Base-by-base conservation (phyloP, 2,888 invertebrate species). In the Drosophila fungiperda region DNA sequence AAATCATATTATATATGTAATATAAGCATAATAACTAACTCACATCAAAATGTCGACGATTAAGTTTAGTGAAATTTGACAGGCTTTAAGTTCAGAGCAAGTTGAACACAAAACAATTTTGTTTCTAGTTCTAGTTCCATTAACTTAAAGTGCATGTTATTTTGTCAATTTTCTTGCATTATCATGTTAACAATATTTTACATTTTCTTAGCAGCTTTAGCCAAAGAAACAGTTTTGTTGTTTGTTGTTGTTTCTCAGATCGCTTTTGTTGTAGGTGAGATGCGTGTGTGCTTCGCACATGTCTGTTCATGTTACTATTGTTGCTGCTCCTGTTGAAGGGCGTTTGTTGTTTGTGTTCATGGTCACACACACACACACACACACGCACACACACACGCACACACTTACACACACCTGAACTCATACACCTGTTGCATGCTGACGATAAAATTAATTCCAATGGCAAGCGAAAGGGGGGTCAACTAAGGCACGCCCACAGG, bases 391-490 rank as follows among this genome's bases (percentile, higher is more conserved):
- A 35, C 42, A 42, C n/a, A 32, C 33, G 1, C 26, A 29, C 45
- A 32, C 38, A 20, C 40, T 8, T 50, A 36, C 53, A 11, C 26
- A 3, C 55, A 52, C 58, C 36, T 36, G 17, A 0, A 33, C 36
- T 60, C 62, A 38, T 54, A 73, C 68, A 81, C 81, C 82, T 81
- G 81, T 81, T 81, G 81, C 79, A 57, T 52, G 71, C 67, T 52
- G 60, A 45, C 63, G 78, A 78, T 81, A 81, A 81, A 74, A 79
- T 79, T 74, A 71, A 81, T 81, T 78, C 78, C 74, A 73, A 68
- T 77, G 68, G 57, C 59, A 50, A 58, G 50, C 29, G 57, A 35
- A 53, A 62, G 33, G 15, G 58, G 33, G 58, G 29, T n/a, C 35
- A 40, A 40, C 53, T 6, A 17, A 20, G 29, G 32, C 57, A 71